These are phyloP conservation scores for Stegana nigrithorax DNA, from an alignment of 2,888 invertebrate species.

Conservation along the genomic window DNA sequence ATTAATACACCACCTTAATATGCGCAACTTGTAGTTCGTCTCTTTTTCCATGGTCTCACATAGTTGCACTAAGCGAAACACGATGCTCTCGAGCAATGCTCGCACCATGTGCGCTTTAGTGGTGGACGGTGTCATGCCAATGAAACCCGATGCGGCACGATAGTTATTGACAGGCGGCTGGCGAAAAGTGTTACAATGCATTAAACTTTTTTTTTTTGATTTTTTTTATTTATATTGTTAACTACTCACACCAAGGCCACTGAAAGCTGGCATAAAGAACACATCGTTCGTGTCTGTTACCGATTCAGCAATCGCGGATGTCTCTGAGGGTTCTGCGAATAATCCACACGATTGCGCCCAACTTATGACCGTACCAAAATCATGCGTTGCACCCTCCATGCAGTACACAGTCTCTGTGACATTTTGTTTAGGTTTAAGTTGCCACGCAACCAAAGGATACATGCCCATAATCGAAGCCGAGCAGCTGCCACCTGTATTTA, in stretches of 20 bases:
- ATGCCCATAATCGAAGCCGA: constrained; percentile 86
- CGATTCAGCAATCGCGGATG: constrained; percentile 76
- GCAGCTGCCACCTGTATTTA: constrained; percentile 81
- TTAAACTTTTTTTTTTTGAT: too few relatives aligned
- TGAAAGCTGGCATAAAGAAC: constrained; percentile 90
- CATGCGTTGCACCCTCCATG: constrained; percentile 88
- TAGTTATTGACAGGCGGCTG: constrained; percentile 92
- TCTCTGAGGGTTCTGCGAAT: constrained; percentile 75
- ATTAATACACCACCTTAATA: constrained; percentile 72
- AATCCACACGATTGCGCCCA: constrained; percentile 84
- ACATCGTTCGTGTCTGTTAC: constrained; percentile 81
- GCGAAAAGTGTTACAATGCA: too few relatives aligned
- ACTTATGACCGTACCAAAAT: constrained; percentile 87
- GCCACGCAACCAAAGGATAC: constrained; percentile 94
- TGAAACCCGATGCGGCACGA: constrained; percentile 84
- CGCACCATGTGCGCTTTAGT: constrained; percentile 82
- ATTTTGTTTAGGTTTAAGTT: constrained; percentile 38
- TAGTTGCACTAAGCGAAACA: constrained; percentile 83
- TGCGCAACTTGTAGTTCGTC: constrained; percentile 72
- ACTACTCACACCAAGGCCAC: constrained; percentile 81
- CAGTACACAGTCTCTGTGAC: constrained; percentile 74
- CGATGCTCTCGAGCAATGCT: constrained; percentile 87
- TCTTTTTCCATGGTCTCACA: constrained; percentile 80
- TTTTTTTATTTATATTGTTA: not conserved
- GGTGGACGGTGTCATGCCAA: constrained; percentile 77